Percentiles rank a stretch among this genome's conserved stretches.
phyloP scores from a whole-genome alignment of 2,113 vertebrate species.

The Hydropotes inermis region DNA sequence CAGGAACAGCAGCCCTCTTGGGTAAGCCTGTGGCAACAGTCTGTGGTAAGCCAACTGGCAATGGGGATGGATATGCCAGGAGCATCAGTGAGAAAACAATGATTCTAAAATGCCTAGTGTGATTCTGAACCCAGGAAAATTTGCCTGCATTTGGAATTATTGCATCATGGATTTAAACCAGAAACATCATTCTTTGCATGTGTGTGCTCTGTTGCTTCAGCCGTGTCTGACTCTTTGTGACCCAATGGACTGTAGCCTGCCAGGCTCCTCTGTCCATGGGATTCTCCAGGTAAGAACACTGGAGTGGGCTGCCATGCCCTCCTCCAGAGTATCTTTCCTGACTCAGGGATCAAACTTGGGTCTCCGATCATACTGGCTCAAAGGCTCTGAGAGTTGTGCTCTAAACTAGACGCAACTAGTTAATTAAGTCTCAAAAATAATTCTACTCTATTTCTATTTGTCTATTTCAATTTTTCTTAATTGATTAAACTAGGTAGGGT shows the following conservation, averaged over 20 bases:
- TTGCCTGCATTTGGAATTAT: background rate
- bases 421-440: background rate
- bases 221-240: background rate
- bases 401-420: background rate
- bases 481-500: background rate
- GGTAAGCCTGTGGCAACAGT: background rate
- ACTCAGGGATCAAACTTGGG: background rate
- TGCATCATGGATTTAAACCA: background rate
- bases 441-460: background rate
- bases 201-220: background rate
- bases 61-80: background rate
- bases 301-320: background rate
- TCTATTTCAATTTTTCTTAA: background rate
- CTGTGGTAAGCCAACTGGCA: background rate
- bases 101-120: background rate
- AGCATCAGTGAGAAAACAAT: background rate
- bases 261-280: background rate
- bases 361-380: background rate
- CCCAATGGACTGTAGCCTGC: background rate
- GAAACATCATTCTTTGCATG: background rate
- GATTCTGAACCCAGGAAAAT: background rate
- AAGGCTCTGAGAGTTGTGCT: background rate
- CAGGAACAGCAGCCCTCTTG: background rate
- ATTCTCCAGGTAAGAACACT: background rate
- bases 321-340: background rate